Evolutionary conservation across 2,797 vertebrate species (phyloP).

Genomic region (Acanthis flammea): DNA sequence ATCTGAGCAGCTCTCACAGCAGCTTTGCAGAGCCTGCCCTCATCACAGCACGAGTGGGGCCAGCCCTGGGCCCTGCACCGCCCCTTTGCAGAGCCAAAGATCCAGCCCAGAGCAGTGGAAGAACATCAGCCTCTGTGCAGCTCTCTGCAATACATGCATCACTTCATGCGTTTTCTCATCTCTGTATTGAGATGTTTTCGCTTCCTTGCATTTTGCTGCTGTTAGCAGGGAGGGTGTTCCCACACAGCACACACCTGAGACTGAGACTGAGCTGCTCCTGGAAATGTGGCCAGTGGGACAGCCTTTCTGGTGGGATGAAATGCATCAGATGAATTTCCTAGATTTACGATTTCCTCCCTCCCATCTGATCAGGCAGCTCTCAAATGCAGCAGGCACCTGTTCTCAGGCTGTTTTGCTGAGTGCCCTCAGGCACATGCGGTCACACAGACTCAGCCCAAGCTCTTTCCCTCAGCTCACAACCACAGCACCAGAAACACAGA

Average conservation of each 20-base stretch:
- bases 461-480: neutral
- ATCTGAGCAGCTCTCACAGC: neutral
- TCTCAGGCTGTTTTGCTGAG: neutral
- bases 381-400: slow-evolving; percentile 7
- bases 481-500: neutral
- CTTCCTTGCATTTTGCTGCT: neutral
- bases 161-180: neutral
- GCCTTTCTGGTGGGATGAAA: neutral
- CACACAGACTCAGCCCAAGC: neutral
- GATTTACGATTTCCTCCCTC: neutral
- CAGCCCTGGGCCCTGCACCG: neutral
- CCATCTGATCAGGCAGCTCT: neutral
- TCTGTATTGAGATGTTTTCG: neutral
- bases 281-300: neutral
- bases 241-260: neutral
- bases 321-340: neutral
- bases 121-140: neutral
- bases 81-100: neutral
- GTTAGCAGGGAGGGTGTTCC: neutral
- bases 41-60: rapidly evolving
- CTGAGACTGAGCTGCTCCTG: rapidly evolving
- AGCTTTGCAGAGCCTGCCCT: neutral
- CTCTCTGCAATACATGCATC: neutral
- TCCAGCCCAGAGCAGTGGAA: neutral
- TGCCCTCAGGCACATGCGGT: neutral